Evolutionary conservation across 2,888 invertebrate species (phyloP), one percentile per base, ranked within the genome.

Genomic region (Octonoba sinensis): DNA sequence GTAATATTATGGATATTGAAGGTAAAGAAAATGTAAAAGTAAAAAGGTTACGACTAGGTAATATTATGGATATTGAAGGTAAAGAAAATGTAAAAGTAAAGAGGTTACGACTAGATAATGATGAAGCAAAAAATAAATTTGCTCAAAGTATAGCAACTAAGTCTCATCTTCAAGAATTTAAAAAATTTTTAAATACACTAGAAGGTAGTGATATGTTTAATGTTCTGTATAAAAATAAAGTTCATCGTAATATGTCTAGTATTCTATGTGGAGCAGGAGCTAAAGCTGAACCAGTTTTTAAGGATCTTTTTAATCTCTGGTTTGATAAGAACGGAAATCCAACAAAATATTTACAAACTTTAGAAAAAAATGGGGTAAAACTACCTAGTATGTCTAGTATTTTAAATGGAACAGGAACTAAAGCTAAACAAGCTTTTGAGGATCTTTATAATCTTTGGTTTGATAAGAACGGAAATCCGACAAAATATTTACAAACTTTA

Each of bases 71-170:
- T 27, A 6, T 27, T 27, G 27, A 27, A 27, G 27, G 6, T 27
- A 27, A 27, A 56, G 51, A 51, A 51, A n/a, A 57, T 20, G 2
- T 20, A 16, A 20, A 16, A 57, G 20, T 57, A 18, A 57, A 57
- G n/a, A 57, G 57, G 8, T 57, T 57, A 57, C 57, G 20, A 57
- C 57, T 1, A 57, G 57, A 57, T n/a, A n/a, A n/a, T n/a, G n/a
- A n/a, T 27, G 27, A 59, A 60, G 60, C 36, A 60, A 60, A 60
- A n/a, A 15, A 22, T 49, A 46, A 22, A 49, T 66, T 22, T 46
- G 11, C n/a, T 20, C 18, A 49, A 51, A 66, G 66, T 51, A 22
- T 66, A 66, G 66, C 66, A 66, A 66, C 66, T 66, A 66, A 66
- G 16, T 49, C 22, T 47, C 16, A 66, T 66, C 16, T 66, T 47